Evolutionary conservation across 2,113 vertebrate species (phyloP).

Genomic region (Riparia riparia): DNA sequence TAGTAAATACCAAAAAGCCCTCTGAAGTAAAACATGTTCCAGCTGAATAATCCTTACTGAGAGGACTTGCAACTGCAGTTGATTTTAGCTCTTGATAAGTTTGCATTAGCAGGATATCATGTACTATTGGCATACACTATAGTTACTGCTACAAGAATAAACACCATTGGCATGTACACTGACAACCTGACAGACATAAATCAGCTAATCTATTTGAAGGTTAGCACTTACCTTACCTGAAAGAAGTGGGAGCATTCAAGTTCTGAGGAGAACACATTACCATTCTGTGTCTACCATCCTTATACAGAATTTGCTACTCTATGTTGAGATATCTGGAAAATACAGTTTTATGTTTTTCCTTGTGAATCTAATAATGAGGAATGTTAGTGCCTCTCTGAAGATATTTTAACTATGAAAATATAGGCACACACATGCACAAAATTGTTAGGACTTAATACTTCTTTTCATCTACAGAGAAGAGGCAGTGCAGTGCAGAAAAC

Average conservation of each 20-base stretch:
- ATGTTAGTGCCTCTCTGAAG: neutral
- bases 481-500: neutral
- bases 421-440: neutral
- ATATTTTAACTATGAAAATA: neutral
- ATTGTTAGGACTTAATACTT: neutral
- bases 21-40: neutral
- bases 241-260: neutral
- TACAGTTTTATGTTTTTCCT: neutral
- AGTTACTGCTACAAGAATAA: neutral
- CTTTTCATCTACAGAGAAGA: neutral
- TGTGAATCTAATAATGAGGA: neutral
- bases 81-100: neutral
- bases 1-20: slow-evolving; percentile 22
- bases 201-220: neutral
- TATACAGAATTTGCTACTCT: neutral
- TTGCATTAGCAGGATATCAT: neutral
- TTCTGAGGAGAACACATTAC: neutral
- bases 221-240: neutral
- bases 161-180: neutral
- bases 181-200: neutral
- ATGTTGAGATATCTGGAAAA: neutral
- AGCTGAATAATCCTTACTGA: neutral
- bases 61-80: neutral
- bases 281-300: neutral
- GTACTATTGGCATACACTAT: neutral